These are phyloP conservation scores for Campoletis raptor DNA, from an alignment of 2,888 invertebrate genomes.

Conservation along the genomic window DNA sequence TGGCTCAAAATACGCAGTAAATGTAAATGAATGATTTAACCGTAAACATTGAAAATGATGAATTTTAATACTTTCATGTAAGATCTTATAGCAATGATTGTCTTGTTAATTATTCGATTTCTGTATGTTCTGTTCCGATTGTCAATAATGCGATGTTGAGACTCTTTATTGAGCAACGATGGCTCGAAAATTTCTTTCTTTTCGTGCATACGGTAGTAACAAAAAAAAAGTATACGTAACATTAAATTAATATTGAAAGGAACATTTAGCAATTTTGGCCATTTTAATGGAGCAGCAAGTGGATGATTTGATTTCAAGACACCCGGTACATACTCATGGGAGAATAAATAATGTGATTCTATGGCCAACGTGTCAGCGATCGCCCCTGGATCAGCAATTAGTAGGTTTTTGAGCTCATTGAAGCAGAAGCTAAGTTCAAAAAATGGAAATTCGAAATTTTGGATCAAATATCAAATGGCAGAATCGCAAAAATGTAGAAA, in stretches of 20 bases:
- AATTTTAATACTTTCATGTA: neutral
- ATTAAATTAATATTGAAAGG: neutral
- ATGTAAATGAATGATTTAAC: neutral
- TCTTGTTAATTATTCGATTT: neutral
- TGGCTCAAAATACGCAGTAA: neutral
- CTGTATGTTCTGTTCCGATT: neutral
- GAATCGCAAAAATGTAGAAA: too few relatives aligned
- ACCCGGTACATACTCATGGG: conserved; percentile 5
- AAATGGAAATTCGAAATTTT: too few relatives aligned
- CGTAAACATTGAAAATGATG: neutral
- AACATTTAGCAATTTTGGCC: neutral
- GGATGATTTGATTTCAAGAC: neutral
- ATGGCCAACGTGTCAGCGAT: neutral
- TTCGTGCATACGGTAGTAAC: neutral
- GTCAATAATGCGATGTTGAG: too few relatives aligned
- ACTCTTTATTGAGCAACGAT: neutral
- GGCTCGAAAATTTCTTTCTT: neutral
- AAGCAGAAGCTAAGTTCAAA: too few relatives aligned
- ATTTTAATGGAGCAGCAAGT: neutral
- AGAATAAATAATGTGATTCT: conserved; percentile 33
- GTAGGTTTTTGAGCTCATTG: too few relatives aligned
- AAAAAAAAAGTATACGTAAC: neutral
- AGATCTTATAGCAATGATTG: neutral
- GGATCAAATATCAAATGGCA: too few relatives aligned
- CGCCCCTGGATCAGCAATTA: conserved; percentile 43